These are phyloP conservation scores for Eulimnadia texana DNA, from an alignment of 1,140 invertebrate genomes.

Conservation along the genomic window DNA sequence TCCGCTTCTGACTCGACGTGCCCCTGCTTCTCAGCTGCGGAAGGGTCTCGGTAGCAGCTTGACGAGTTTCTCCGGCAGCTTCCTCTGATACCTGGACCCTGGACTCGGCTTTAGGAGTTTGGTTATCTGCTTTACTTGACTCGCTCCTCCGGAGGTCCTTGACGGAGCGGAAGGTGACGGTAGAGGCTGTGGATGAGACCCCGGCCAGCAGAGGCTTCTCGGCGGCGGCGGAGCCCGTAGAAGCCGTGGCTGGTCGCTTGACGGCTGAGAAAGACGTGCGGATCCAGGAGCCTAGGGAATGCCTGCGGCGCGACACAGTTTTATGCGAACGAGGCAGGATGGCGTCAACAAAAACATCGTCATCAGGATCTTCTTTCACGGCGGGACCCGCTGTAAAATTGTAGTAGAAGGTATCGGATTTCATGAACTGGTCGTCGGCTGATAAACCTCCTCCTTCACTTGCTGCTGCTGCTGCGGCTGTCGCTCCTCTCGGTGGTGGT, in stretches of 20 bases:
- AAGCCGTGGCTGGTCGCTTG: background rate
- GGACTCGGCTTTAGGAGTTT: background rate
- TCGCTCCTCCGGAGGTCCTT: background rate
- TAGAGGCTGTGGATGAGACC: background rate
- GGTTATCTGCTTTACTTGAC: background rate
- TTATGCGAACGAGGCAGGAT: background rate
- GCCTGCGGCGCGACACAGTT: background rate
- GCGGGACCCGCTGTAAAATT: background rate
- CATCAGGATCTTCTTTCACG: conserved; percentile 1
- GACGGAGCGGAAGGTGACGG: conserved; percentile 6
- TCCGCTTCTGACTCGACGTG: background rate
- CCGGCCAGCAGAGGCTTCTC: background rate
- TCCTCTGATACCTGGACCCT: background rate
- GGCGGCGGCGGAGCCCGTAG: background rate
- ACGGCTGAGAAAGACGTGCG: conserved; percentile 1
- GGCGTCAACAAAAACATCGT: conserved; percentile 7
- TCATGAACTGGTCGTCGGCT: background rate
- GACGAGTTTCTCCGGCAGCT: background rate
- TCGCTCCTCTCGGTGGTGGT: background rate
- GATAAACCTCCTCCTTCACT: no score
- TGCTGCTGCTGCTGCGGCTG: background rate
- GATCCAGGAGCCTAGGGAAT: conserved; percentile 8
- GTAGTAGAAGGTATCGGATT: background rate
- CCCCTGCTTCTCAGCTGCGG: no score
- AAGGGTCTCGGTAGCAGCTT: background rate